These are phyloP conservation scores for Galeruca laticollis DNA, from an alignment of 2,888 invertebrate species.

Conservation along the genomic window DNA sequence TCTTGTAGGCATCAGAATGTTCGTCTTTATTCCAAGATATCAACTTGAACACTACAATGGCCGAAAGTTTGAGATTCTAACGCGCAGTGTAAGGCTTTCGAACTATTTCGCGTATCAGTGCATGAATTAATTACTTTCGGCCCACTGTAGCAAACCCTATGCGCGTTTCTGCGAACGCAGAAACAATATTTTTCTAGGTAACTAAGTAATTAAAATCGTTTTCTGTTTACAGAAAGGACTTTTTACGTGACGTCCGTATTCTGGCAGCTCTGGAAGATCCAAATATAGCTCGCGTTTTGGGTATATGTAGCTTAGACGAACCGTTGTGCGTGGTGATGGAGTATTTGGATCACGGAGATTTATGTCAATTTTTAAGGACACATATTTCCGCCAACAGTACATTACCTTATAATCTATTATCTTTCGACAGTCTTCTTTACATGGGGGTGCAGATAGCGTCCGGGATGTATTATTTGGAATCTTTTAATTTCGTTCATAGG, in stretches of 20 bases:
- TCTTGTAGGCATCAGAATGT: too few species aligned
- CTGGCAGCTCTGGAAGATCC: slow-evolving; percentile 85
- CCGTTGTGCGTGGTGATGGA: slow-evolving; percentile 86
- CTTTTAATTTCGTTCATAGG: slow-evolving; percentile 90
- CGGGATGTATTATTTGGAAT: slow-evolving; percentile 91
- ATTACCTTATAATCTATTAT: slow-evolving; percentile 72
- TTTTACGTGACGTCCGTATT: slow-evolving; percentile 88
- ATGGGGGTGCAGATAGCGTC: slow-evolving; percentile 88
- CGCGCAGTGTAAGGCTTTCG: too few species aligned
- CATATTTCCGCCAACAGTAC: slow-evolving; percentile 75
- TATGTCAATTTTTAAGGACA: slow-evolving; percentile 83
- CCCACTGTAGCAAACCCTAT: too few species aligned
- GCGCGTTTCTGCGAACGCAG: too few species aligned
- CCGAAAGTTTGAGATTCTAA: too few species aligned
- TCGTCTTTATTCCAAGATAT: too few species aligned
- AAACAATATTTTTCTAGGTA: too few species aligned
- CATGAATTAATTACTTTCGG: too few species aligned
- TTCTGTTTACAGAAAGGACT: slow-evolving; percentile 76
- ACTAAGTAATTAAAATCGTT: neutral
- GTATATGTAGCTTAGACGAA: slow-evolving; percentile 80
- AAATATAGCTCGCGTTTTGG: slow-evolving; percentile 81
- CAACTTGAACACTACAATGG: too few species aligned
- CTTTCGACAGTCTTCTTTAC: slow-evolving; percentile 81
- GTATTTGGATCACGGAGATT: slow-evolving; percentile 85
- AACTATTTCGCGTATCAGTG: too few species aligned